Evolutionary conservation across 2,113 vertebrate genomes (phyloP).

Genomic region (Antigone vipio): DNA sequence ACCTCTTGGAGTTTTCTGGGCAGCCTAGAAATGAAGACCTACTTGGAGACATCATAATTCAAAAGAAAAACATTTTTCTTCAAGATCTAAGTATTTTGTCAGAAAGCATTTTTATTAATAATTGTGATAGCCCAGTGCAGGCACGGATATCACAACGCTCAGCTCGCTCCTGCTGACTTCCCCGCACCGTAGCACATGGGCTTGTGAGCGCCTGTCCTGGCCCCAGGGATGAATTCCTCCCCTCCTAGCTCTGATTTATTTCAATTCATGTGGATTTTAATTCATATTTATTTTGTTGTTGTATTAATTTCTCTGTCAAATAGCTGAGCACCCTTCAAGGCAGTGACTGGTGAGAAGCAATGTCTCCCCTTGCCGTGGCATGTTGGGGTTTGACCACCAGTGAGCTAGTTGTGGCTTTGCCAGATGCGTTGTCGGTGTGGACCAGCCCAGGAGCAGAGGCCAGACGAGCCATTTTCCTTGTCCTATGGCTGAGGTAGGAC

Average conservation of each 20-base stretch:
- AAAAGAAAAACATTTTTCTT: background rate
- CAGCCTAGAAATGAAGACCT: background rate
- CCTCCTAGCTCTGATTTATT: background rate
- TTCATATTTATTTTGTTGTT: background rate
- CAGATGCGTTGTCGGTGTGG: background rate
- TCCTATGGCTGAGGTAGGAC: background rate
- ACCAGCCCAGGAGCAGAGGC: background rate
- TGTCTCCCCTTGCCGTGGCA: rapidly evolving
- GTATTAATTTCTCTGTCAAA: background rate
- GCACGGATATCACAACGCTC: background rate
- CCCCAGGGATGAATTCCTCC: background rate
- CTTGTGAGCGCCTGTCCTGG: background rate
- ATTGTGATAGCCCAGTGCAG: background rate
- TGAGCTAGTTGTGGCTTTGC: background rate
- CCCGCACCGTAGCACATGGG: rapidly evolving
- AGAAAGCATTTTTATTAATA: background rate
- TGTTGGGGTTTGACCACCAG: rapidly evolving
- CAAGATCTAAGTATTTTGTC: background rate
- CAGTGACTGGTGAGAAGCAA: background rate
- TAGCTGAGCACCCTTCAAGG: background rate
- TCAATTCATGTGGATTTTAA: background rate
- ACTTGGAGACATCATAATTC: background rate
- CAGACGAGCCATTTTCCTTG: background rate
- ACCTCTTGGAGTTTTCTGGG: background rate
- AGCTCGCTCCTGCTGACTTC: background rate